Conservation (phyloP, 2,888 invertebrate species). For the Ethmia dodecea region DNA sequence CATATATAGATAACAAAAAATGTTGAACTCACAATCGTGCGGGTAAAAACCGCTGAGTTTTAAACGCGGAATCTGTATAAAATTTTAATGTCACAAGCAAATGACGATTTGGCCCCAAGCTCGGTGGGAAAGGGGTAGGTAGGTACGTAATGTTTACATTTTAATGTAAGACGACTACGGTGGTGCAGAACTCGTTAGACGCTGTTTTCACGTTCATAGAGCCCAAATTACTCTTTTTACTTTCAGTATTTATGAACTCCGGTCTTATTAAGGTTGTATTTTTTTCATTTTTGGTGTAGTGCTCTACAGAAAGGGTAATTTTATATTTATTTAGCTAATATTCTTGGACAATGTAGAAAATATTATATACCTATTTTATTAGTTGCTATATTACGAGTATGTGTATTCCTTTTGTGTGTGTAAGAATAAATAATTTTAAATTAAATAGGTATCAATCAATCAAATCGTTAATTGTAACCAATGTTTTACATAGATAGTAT, state of each 20-base stretch:
- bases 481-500: no score
- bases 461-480: no score
- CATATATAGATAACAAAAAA: no score
- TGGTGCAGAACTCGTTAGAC: constrained; percentile 53
- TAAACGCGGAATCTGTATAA: constrained; percentile 37
- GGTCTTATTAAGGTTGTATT: constrained; percentile 2
- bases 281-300: neutral
- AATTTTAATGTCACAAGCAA: constrained; percentile 52
- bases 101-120: constrained; percentile 59
- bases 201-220: constrained; percentile 52
- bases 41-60: constrained; percentile 5
- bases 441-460: no score
- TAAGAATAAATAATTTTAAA: no score
- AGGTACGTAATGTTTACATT: constrained; percentile 58
- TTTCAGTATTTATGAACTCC: constrained; percentile 51
- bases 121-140: constrained; percentile 50
- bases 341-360: no score
- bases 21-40: no score
- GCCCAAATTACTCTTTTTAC: constrained; percentile 53
- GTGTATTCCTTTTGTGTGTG: no score
- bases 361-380: no score
- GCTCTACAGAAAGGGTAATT: neutral
- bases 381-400: no score
- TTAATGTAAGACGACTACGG: constrained; percentile 65
- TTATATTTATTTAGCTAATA: no score